These are phyloP conservation scores for Leptura quadrifasciata DNA, from an alignment of 2,888 invertebrate genomes.

Conservation along the genomic window DNA sequence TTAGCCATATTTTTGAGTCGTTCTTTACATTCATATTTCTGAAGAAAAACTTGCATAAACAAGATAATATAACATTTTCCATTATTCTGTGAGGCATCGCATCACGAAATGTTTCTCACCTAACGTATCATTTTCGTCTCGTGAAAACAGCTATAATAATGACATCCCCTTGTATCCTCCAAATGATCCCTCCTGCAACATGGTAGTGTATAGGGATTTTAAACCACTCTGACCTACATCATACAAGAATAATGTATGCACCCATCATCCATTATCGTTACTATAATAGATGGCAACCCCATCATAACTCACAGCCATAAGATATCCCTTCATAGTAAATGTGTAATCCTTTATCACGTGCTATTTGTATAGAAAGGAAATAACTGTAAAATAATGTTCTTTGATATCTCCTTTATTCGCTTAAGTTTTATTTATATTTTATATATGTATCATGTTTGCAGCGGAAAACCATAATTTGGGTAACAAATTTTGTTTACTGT, in stretches of 20 bases:
- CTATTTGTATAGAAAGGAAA: conserved; percentile 17
- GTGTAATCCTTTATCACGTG: conserved; percentile 36
- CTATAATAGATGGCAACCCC: conserved; percentile 35
- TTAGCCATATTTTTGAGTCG: too few relatives aligned
- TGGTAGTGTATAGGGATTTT: conserved; percentile 35
- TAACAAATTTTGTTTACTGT: background rate
- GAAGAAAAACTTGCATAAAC: too few relatives aligned
- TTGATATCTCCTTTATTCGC: conserved; percentile 21
- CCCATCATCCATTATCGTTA: conserved; percentile 38
- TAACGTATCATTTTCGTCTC: background rate
- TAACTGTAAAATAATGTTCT: conserved; percentile 22
- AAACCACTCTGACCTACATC: conserved; percentile 44
- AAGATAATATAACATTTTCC: background rate
- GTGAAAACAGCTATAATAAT: background rate
- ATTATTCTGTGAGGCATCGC: background rate
- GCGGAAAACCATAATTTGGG: background rate
- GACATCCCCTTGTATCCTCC: conserved; percentile 3
- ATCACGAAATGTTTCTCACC: background rate
- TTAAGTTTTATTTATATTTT: background rate
- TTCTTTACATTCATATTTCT: too few relatives aligned
- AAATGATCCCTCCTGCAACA: conserved; percentile 27
- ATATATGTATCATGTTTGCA: background rate
- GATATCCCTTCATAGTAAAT: conserved; percentile 24
- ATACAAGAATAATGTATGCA: conserved; percentile 39
- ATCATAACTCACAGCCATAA: conserved; percentile 24